phyloP scores from a whole-genome alignment of 2,888 invertebrate genomes.

The Athrips mouffetella region DNA sequence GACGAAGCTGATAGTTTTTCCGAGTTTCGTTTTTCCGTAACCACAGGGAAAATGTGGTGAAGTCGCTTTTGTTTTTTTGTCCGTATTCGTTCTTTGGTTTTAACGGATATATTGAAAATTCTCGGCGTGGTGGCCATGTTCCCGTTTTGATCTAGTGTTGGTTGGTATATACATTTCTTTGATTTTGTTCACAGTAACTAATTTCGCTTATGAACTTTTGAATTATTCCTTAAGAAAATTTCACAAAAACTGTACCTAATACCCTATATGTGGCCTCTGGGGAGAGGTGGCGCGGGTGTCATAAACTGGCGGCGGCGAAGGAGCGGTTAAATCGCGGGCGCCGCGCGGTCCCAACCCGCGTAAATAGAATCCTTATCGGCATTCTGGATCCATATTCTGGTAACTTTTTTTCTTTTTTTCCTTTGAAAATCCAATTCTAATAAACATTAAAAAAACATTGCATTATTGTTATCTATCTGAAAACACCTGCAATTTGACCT shows the following conservation, averaged over 20 bases:
- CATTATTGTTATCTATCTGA: no score
- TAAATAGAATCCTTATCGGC: conserved; percentile 36
- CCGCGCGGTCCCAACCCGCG: conserved; percentile 27
- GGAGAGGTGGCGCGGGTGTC: conserved; percentile 31
- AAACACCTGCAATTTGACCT: no score
- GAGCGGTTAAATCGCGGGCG: conserved; percentile 61
- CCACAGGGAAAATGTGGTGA: conserved; percentile 49
- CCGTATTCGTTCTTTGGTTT: conserved; percentile 9
- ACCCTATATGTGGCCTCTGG: not conserved
- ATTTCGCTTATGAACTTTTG: no score
- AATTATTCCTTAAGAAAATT: no score
- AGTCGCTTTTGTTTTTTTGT: conserved; percentile 24
- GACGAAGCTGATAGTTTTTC: conserved; percentile 49
- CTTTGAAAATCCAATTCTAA: no score
- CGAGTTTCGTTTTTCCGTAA: conserved; percentile 41
- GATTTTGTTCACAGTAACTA: no score
- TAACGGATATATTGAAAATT: conserved; percentile 8
- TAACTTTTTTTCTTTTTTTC: no score
- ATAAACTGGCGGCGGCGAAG: conserved; percentile 60
- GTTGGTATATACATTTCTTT: not conserved
- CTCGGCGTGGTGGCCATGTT: conserved; percentile 2
- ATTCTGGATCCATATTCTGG: not conserved
- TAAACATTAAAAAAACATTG: no score
- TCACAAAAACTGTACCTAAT: no score
- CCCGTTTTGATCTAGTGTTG: not conserved